Conservation (phyloP, 2,888 invertebrate species). For the Perdita meconis region DNA sequence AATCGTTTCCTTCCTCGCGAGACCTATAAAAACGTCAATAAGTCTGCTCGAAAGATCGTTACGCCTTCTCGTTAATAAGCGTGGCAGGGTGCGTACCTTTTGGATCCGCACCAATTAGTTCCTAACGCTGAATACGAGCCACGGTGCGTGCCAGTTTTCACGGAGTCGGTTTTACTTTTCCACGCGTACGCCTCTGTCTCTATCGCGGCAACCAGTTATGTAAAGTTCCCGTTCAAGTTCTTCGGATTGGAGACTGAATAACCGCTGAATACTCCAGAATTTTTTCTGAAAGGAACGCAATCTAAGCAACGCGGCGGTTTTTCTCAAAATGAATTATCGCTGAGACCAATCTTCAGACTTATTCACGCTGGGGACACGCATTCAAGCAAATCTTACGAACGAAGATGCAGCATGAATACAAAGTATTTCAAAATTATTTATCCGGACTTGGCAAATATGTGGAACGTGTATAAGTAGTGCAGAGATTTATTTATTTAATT, state of each 20-base stretch:
- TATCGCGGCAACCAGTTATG: conserved; percentile 3
- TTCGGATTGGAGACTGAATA: conserved; percentile 1
- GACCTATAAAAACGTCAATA: conserved; percentile 74
- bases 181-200: neutral
- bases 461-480: too few relatives aligned
- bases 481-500: too few relatives aligned
- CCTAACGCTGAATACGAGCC: conserved; percentile 65
- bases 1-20: conserved; percentile 71
- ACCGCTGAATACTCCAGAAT: neutral
- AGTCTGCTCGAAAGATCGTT: conserved; percentile 70
- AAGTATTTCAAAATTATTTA: too few relatives aligned
- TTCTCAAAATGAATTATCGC: neutral
- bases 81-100: conserved; percentile 68
- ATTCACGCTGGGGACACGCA: too few relatives aligned
- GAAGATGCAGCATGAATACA: too few relatives aligned
- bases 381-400: too few relatives aligned
- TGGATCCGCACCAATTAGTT: conserved; percentile 77
- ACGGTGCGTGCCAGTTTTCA: conserved; percentile 54
- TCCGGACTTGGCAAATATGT: too few relatives aligned
- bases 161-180: conserved; percentile 56
- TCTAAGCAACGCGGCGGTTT: neutral
- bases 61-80: conserved; percentile 76
- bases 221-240: neutral
- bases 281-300: neutral
- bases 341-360: too few relatives aligned